phyloP scores from a whole-genome alignment of 2,797 vertebrate species.

The Cichlasoma orientale region DNA sequence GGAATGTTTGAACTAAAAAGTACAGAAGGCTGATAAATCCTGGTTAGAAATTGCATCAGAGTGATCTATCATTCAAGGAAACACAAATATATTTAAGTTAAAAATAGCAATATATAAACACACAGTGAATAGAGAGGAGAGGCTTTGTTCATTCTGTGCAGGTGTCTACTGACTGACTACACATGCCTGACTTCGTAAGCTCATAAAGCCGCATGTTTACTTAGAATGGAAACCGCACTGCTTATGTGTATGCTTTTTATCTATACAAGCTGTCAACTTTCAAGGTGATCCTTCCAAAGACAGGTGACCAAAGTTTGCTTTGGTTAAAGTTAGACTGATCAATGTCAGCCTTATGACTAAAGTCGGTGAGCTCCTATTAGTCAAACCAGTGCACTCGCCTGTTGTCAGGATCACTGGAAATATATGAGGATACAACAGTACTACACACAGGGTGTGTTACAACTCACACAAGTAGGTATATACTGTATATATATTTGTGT shows the following conservation, averaged over 20 bases:
- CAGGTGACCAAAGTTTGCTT: constrained; percentile 12
- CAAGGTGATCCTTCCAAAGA: constrained; percentile 18
- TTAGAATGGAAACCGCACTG: constrained; percentile 42
- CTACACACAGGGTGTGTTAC: background rate
- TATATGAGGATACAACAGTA: background rate
- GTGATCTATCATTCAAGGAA: background rate
- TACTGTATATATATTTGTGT: no score
- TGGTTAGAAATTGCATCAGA: background rate
- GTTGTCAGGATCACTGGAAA: background rate
- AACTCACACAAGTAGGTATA: background rate
- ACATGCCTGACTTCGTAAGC: constrained; percentile 47
- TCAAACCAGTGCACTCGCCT: background rate
- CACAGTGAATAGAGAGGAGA: background rate
- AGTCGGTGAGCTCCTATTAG: background rate
- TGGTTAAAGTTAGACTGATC: background rate
- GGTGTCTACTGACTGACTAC: constrained; percentile 64
- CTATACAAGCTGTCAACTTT: background rate
- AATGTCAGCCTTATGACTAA: background rate
- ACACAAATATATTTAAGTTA: background rate
- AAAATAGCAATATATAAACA: background rate
- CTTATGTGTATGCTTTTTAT: constrained; percentile 16
- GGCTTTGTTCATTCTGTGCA: constrained; percentile 65
- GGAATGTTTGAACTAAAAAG: constrained; percentile 8
- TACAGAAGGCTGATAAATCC: background rate
- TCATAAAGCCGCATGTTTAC: constrained; percentile 66